Conservation (phyloP, 1,140 invertebrate genomes). For the Drosophila tropicalis region DNA sequence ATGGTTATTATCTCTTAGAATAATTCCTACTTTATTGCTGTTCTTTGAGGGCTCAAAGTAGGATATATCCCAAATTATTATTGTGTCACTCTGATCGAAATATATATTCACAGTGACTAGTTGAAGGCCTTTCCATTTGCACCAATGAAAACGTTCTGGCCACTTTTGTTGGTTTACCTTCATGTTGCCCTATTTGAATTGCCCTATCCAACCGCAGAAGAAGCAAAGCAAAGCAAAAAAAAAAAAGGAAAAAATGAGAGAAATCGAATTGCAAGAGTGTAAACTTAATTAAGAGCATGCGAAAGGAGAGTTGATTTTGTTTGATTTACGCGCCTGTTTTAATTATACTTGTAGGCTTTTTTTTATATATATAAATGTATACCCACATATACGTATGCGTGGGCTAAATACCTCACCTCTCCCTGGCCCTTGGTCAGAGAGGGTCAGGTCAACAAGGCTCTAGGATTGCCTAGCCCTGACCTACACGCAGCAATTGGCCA, state of each 20-base stretch:
- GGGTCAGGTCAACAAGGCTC: constrained; percentile 25
- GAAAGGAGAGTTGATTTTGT: constrained; percentile 69
- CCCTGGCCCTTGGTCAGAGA: neutral
- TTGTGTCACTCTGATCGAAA: too few relatives aligned
- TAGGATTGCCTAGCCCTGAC: constrained; percentile 40
- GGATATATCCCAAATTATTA: too few relatives aligned
- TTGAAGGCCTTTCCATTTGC: neutral
- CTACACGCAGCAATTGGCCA: constrained; percentile 22
- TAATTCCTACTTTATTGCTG: too few relatives aligned
- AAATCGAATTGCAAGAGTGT: constrained; percentile 75
- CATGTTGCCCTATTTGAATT: constrained; percentile 25
- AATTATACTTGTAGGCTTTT: constrained; percentile 35
- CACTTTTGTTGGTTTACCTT: constrained; percentile 31
- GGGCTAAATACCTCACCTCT: neutral
- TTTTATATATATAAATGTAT: neutral
- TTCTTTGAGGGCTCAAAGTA: too few relatives aligned
- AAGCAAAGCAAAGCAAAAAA: constrained; percentile 30
- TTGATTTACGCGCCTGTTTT: constrained; percentile 73
- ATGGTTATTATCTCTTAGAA: too few relatives aligned
- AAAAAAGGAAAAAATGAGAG: constrained; percentile 25
- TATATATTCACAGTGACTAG: too few relatives aligned
- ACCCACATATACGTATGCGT: neutral
- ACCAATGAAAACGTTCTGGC: neutral
- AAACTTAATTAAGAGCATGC: constrained; percentile 76
- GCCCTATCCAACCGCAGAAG: constrained; percentile 17